Evolutionary conservation across 2,113 vertebrate species (phyloP).

Genomic region (Poicephalus gulielmi): DNA sequence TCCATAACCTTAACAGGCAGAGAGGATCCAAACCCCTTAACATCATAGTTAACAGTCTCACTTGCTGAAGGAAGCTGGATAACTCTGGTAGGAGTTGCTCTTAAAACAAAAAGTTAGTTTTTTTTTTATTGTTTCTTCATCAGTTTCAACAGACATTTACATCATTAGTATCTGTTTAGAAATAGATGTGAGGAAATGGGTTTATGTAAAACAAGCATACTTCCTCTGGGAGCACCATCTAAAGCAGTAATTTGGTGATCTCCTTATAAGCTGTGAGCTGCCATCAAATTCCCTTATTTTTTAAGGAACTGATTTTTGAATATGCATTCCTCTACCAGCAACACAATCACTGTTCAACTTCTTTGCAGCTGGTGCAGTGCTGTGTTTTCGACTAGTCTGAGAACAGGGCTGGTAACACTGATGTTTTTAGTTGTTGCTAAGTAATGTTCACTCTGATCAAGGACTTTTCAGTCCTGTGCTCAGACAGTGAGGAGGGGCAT

Average conservation of each 20-base stretch:
- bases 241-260: background rate
- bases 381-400: background rate
- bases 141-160: background rate
- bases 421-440: background rate
- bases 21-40: constrained; percentile 90
- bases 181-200: background rate
- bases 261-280: background rate
- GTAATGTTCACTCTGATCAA: background rate
- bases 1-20: constrained; percentile 97
- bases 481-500: background rate
- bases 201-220: background rate
- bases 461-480: background rate
- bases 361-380: background rate
- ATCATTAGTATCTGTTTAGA: background rate
- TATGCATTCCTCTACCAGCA: background rate
- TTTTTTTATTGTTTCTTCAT: background rate
- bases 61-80: constrained; percentile 77
- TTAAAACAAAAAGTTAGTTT: constrained; percentile 41
- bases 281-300: background rate
- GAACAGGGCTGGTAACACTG: background rate
- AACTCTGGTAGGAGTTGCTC: constrained; percentile 84
- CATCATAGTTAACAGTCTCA: constrained; percentile 88
- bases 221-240: background rate
- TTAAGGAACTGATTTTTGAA: background rate
- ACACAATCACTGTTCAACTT: background rate